Percentiles rank a stretch among this genome's conserved stretches.
These are phyloP conservation scores for Cebidichthys violaceus DNA, from an alignment of 2,113 vertebrate species.

Conservation along the genomic window DNA sequence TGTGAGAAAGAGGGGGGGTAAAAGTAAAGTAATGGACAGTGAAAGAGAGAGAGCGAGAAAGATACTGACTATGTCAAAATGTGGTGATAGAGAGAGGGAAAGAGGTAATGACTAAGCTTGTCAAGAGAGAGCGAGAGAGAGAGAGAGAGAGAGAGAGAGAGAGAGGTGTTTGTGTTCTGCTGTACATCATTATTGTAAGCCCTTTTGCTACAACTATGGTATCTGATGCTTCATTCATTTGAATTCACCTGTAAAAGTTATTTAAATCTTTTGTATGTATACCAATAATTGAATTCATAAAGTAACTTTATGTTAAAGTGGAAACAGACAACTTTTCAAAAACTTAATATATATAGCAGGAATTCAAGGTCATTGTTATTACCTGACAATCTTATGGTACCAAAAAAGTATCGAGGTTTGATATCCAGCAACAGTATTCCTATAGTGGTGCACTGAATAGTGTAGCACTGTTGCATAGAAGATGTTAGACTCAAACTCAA, in stretches of 20 bases:
- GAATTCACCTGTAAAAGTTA: neutral
- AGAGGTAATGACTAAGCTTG: constrained; percentile 53
- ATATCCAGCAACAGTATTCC: neutral
- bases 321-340: neutral
- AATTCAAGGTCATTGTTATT: neutral
- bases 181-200: neutral
- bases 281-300: neutral
- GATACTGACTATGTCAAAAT: constrained; percentile 49
- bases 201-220: neutral
- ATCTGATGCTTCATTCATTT: neutral
- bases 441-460: neutral
- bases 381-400: neutral
- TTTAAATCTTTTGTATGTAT: neutral
- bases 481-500: neutral
- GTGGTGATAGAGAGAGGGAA: constrained; percentile 39
- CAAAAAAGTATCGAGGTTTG: neutral
- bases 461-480: neutral
- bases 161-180: neutral
- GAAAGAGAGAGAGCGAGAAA: constrained; percentile 31
- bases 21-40: constrained; percentile 17
- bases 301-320: neutral
- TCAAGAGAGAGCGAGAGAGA: constrained; percentile 27
- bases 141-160: neutral
- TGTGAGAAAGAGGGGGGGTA: neutral
- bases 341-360: no score